A percentile compares a stretch with the other conserved stretches of the same genome.
These are phyloP conservation scores for Thymallus thymallus DNA, from an alignment of 2,113 vertebrate genomes.

Conservation along the genomic window DNA sequence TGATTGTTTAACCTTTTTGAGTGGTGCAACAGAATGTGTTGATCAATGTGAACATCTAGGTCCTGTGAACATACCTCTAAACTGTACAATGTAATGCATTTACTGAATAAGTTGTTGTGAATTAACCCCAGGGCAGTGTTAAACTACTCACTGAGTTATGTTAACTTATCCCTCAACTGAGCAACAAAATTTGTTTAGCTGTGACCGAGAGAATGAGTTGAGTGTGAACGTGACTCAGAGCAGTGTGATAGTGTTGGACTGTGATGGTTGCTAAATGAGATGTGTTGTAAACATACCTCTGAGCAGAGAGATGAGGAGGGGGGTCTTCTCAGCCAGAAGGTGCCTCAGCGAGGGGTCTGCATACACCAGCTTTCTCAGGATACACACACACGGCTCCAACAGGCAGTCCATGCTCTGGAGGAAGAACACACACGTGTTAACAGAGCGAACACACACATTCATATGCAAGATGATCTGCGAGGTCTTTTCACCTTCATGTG, in stretches of 20 bases:
- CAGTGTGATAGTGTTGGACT: neutral
- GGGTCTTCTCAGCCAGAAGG: conserved; percentile 77
- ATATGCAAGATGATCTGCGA: neutral
- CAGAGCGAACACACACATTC: neutral
- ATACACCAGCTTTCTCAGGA: conserved; percentile 86
- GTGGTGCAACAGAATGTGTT: no score
- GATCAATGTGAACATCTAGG: no score
- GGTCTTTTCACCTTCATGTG: conserved; percentile 77
- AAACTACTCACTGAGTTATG: neutral
- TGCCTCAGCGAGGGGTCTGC: conserved; percentile 80
- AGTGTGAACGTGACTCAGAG: neutral
- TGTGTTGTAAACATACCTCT: conserved; percentile 78
- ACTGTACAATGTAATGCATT: no score
- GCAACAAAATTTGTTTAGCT: conserved; percentile 26
- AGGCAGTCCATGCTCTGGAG: conserved; percentile 82
- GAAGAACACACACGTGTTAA: conserved; percentile 37
- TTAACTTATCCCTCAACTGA: conserved; percentile 25
- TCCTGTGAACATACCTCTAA: no score
- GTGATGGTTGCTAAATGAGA: conserved; percentile 56
- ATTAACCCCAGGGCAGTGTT: no score
- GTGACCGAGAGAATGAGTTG: neutral
- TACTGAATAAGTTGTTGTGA: no score
- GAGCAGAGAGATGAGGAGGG: conserved; percentile 80
- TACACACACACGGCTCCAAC: conserved; percentile 75
- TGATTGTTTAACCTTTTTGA: no score